These are phyloP conservation scores for Paramormyrops hopkinsi DNA, from an alignment of 2,797 vertebrate species.

Conservation along the genomic window DNA sequence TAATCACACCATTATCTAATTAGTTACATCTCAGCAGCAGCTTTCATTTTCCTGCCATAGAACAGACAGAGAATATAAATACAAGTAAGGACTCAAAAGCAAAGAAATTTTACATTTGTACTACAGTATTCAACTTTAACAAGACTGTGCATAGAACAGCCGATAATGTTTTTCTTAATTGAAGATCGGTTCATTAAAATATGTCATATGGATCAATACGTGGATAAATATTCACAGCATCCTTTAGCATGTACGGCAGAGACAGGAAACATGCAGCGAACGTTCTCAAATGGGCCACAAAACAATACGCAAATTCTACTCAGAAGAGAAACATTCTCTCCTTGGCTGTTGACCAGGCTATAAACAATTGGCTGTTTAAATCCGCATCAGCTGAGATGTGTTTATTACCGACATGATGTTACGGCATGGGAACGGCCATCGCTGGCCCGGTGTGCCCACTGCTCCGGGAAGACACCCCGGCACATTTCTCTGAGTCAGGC, in stretches of 20 bases:
- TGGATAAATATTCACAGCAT: background rate
- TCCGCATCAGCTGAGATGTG: conserved; percentile 25
- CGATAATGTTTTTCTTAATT: background rate
- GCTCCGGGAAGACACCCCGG: conserved; percentile 34
- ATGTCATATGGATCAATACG: background rate
- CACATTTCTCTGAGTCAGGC: conserved; percentile 52
- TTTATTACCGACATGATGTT: conserved; percentile 9
- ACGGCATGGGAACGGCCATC: conserved; percentile 28
- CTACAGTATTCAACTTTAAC: background rate
- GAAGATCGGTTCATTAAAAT: background rate
- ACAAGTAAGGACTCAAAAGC: background rate
- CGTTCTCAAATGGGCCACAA: background rate
- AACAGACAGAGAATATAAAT: background rate
- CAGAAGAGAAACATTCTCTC: background rate
- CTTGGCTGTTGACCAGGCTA: background rate
- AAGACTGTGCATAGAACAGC: background rate
- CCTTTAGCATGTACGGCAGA: background rate
- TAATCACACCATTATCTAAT: conserved; percentile 8
- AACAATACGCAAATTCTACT: background rate
- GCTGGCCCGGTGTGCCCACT: conserved; percentile 26
- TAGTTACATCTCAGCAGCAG: background rate
- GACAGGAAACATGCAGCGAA: background rate
- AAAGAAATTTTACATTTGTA: background rate
- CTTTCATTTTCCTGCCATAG: background rate
- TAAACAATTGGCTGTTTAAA: conserved; percentile 29